Conservation (phyloP, 2,113 vertebrate species). For the Romanogobio albipinnatus region DNA sequence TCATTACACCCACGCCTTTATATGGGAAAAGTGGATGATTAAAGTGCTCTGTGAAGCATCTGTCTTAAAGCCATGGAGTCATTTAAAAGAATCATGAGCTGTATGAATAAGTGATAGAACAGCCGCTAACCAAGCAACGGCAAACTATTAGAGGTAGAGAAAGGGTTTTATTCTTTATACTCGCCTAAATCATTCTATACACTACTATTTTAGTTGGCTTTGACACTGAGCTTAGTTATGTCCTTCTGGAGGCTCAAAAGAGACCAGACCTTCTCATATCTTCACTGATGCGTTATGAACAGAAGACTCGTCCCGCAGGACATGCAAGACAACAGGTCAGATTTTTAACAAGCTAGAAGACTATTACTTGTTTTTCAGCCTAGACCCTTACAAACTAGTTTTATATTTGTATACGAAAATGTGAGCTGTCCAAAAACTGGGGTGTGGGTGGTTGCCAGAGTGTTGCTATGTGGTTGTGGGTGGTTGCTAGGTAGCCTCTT, state of each 20-base stretch:
- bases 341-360: not conserved
- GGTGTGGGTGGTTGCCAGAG: too few species aligned
- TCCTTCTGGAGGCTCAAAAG: not conserved
- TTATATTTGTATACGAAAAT: not conserved
- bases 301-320: not conserved
- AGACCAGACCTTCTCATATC: not conserved
- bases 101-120: conserved; percentile 52
- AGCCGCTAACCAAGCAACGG: conserved; percentile 27
- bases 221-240: conserved; percentile 10
- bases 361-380: not conserved
- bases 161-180: conserved; percentile 10
- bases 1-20: conserved; percentile 34
- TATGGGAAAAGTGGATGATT: conserved; percentile 44
- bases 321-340: too few species aligned
- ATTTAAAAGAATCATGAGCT: conserved; percentile 49
- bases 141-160: conserved; percentile 33
- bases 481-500: too few species aligned
- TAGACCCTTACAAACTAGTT: not conserved
- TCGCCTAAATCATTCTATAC: not conserved
- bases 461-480: too few species aligned
- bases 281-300: conserved; percentile 12
- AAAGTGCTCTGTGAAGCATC: conserved; percentile 15
- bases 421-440: not conserved
- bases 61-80: conserved; percentile 32
- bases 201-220: not conserved